Evolutionary conservation across 2,888 invertebrate genomes (phyloP).

Genomic region (Glaucopsyche alexis): DNA sequence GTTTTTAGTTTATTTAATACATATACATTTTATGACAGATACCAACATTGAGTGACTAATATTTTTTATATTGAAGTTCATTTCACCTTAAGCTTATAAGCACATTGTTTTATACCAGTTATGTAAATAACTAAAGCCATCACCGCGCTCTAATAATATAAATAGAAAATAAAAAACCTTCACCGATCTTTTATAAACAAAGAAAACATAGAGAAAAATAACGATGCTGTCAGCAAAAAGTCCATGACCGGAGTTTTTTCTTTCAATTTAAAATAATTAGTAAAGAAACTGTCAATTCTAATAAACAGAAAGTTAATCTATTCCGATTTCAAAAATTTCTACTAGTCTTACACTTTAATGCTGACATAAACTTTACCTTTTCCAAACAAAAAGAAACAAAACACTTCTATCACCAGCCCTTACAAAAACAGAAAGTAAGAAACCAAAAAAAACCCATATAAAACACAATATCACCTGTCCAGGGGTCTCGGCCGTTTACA

Average conservation of each 20-base stretch:
- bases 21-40: not conserved
- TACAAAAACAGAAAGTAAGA: conserved; percentile 55
- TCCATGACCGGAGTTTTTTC: not conserved
- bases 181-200: not conserved
- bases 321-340: no score
- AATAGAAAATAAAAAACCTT: not conserved
- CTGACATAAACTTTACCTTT: not conserved
- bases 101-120: not conserved
- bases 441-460: conserved; percentile 61
- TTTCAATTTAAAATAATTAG: no score
- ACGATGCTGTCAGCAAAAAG: not conserved
- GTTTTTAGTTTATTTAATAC: not conserved
- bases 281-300: no score
- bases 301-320: no score
- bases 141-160: not conserved
- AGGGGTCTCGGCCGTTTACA: conserved; percentile 76
- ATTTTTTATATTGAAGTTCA: not conserved
- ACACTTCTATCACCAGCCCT: conserved; percentile 32
- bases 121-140: not conserved
- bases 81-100: not conserved
- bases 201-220: not conserved
- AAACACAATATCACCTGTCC: conserved; percentile 80
- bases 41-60: not conserved
- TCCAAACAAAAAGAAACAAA: conserved; percentile 10
- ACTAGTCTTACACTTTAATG: not conserved